Evolutionary conservation across 2,113 vertebrate species (phyloP).

Genomic region (Ceyx cyanopectus): DNA sequence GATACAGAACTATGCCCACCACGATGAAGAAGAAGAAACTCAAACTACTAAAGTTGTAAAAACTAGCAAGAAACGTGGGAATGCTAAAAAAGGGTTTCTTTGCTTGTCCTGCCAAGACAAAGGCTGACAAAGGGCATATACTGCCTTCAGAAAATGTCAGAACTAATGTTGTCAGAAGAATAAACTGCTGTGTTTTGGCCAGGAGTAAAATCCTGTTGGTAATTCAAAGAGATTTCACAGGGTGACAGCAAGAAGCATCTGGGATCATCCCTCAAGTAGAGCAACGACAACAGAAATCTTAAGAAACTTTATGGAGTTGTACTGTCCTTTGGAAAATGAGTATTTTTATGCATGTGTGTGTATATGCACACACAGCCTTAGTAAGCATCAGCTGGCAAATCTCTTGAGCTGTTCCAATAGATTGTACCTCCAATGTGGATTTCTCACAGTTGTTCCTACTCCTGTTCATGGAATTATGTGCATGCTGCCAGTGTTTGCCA

Average conservation of each 20-base stretch:
- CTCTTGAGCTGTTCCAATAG: slow-evolving; percentile 65
- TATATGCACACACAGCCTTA: neutral
- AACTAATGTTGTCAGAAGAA: neutral
- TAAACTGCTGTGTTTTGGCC: neutral
- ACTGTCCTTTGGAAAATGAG: neutral
- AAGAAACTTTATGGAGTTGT: neutral
- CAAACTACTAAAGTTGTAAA: neutral
- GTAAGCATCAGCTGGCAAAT: slow-evolving; percentile 28
- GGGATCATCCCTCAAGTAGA: neutral
- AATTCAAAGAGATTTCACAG: neutral
- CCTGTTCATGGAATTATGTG: slow-evolving; percentile 60
- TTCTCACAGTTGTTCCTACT: slow-evolving; percentile 77
- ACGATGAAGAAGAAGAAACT: neutral
- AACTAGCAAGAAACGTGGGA: neutral
- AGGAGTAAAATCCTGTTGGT: neutral
- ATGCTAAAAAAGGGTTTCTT: neutral
- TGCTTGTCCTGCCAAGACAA: neutral
- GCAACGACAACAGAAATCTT: neutral
- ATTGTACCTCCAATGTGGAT: slow-evolving; percentile 64
- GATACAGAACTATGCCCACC: neutral
- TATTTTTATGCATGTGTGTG: neutral
- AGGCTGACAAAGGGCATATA: neutral
- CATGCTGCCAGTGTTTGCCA: slow-evolving; percentile 71
- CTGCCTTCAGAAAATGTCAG: neutral
- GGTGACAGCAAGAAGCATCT: neutral